These are phyloP conservation scores for Perccottus glenii DNA, from an alignment of 2,113 vertebrate species.

Conservation along the genomic window DNA sequence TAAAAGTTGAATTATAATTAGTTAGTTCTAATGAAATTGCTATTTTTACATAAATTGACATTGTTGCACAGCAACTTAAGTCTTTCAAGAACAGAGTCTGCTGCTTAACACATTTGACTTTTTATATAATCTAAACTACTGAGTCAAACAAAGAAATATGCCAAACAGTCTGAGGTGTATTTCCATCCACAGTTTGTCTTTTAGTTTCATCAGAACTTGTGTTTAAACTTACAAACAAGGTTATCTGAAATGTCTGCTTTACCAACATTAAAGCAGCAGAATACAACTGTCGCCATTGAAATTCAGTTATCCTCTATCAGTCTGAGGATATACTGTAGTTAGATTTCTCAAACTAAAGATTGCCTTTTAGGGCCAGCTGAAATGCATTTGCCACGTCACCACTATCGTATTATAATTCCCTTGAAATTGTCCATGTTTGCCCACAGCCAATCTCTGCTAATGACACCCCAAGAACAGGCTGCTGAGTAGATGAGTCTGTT, in stretches of 20 bases:
- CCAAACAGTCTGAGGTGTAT: neutral
- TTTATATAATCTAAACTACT: neutral
- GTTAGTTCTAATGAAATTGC: too few species aligned
- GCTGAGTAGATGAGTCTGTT: constrained; percentile 18
- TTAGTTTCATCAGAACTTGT: neutral
- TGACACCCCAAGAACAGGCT: constrained; percentile 43
- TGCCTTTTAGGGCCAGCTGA: neutral
- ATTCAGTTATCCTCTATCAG: neutral
- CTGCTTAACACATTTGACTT: neutral
- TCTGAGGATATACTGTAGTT: neutral
- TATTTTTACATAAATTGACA: neutral
- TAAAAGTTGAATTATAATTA: too few species aligned
- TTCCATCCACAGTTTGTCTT: neutral
- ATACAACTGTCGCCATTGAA: neutral
- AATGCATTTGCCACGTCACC: neutral
- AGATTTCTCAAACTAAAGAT: neutral
- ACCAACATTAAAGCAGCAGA: neutral
- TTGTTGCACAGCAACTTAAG: neutral
- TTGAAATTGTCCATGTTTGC: constrained; percentile 25
- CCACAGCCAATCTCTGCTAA: constrained; percentile 25
- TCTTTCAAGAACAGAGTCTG: neutral
- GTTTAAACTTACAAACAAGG: neutral
- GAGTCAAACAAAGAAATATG: neutral
- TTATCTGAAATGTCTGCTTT: constrained; percentile 2
- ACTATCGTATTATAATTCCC: constrained; percentile 2